Evolutionary conservation across 1,140 invertebrate genomes (phyloP), one percentile per base, ranked within the genome.

Genomic region (Calosoma granatense): DNA sequence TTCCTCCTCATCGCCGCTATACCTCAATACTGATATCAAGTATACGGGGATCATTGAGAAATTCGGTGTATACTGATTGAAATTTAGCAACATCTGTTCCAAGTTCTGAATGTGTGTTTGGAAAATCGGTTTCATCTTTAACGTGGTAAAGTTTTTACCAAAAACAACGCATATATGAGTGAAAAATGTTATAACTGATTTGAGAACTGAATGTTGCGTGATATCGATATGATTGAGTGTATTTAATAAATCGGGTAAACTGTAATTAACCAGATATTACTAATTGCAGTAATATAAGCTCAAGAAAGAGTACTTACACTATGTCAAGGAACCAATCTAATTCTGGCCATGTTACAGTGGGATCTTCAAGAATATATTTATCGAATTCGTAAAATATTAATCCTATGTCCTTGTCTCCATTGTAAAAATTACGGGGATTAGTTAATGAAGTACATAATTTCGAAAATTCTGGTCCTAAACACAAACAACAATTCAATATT

Each of bases 11-110:
- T 76, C 64, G 53, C 65, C 61, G 60, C 67, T 64, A 54, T 62
- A 64, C 55, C 58, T 63, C 22, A 71, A 60, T n/a, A 82, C 70
- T 6, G 78, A 77, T 22, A 73, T 69, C 2, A 78, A 65, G 67
- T 80, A 82, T 0, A 82, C 74, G 41, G 80, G 78, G 30, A 82
- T 72, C 47, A 80, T 63, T 60, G 77, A 72, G 23, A 77, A 71
- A 51, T 74, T 76, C 17, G 78, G 73, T 56, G 63, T 70, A 58
- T 68, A 64, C 56, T 69, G 59, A 60, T 67, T 58, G 20, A 74
- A 66, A 61, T 66, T 70, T 23, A 67, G 67, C 19, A 75, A 63
- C 51, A 65, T 63, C 43, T 66, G 61, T 60, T 74, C 76, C 26
- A 73, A 55, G 61, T 65, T 64, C 61, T 74, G 66, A n/a, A 81